Conservation (phyloP, 2,797 vertebrate genomes). For the Garrulus glandarius region DNA sequence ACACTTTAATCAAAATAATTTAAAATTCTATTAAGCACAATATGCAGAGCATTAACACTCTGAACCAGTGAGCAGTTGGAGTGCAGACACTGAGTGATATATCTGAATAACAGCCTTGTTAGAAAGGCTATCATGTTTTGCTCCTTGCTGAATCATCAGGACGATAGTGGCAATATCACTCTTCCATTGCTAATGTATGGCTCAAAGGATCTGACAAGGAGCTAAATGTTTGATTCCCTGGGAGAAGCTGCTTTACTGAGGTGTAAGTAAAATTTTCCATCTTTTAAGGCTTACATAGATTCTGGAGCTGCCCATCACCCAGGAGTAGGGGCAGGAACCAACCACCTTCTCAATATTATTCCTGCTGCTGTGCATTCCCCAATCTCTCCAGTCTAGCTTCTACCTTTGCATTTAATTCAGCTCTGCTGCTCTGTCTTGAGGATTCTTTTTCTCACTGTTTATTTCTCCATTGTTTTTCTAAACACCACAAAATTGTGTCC, state of each 20-base stretch:
- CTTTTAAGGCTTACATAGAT: neutral
- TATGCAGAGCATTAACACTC: slow-evolving; percentile 69
- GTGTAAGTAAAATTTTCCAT: neutral
- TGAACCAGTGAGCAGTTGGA: slow-evolving; percentile 51
- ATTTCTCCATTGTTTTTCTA: neutral
- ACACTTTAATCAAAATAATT: slow-evolving; percentile 81
- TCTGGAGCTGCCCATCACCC: neutral
- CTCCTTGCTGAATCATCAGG: slow-evolving; percentile 64
- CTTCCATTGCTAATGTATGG: neutral
- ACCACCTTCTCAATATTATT: neutral
- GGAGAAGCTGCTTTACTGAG: neutral
- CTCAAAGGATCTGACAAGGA: slow-evolving; percentile 28
- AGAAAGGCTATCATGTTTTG: slow-evolving; percentile 33
- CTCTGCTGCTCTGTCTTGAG: neutral
- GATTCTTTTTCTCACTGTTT: neutral
- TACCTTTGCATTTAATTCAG: neutral
- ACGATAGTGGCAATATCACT: neutral
- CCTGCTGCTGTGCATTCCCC: neutral
- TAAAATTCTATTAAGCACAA: slow-evolving; percentile 77
- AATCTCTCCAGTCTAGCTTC: neutral
- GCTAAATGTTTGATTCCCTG: neutral
- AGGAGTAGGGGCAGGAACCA: neutral
- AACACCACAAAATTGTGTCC: neutral
- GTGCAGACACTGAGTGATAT: neutral
- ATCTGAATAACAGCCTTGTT: slow-evolving; percentile 40